These are phyloP conservation scores for Myiozetetes cayanensis DNA, from an alignment of 2,113 vertebrate genomes.

Conservation along the genomic window DNA sequence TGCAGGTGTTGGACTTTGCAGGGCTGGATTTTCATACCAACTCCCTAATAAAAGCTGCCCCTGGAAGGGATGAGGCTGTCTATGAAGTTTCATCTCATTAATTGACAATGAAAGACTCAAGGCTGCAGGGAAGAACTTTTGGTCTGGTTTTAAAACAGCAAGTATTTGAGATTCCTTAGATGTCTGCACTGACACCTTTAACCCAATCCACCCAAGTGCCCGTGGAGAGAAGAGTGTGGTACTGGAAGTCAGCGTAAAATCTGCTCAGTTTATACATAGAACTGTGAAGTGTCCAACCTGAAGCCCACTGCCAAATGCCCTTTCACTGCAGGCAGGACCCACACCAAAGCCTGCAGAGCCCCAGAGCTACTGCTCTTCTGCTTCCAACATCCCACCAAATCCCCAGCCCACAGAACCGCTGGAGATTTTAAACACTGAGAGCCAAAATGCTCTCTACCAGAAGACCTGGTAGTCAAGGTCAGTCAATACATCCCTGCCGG, in stretches of 20 bases:
- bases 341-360: background rate
- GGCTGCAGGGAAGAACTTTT: background rate
- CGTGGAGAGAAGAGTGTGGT: accelerated
- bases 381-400: background rate
- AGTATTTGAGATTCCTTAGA: background rate
- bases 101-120: background rate
- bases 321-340: background rate
- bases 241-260: background rate
- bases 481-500: background rate
- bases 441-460: background rate
- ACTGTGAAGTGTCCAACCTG: background rate
- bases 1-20: background rate
- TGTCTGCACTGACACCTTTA: background rate
- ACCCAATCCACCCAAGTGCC: background rate
- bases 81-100: background rate
- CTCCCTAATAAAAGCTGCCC: background rate
- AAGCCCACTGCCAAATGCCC: background rate
- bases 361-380: background rate
- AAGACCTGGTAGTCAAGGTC: background rate
- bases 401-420: too few species aligned
- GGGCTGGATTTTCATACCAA: background rate
- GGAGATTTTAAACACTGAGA: background rate
- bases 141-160: background rate
- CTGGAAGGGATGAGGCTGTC: background rate
- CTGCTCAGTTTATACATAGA: background rate